Evolutionary conservation across 2,888 invertebrate genomes (phyloP).

Genomic region (Cheilosia variabilis): DNA sequence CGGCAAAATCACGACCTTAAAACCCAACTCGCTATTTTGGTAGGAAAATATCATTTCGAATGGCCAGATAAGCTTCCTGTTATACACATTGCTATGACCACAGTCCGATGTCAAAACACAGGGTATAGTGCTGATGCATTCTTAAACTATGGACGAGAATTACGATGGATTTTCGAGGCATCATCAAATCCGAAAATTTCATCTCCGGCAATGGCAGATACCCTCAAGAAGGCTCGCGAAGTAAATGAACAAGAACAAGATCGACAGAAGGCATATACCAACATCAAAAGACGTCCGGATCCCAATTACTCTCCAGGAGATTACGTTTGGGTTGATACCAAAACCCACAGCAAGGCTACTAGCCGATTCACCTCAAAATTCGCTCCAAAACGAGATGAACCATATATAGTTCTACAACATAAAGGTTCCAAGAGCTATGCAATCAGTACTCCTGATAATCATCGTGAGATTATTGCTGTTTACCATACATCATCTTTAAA

Average conservation of each 20-base stretch:
- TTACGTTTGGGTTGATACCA: constrained; percentile 29
- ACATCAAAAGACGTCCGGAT: constrained; percentile 2
- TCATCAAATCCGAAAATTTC: constrained; percentile 77
- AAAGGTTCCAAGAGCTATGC: constrained; percentile 17
- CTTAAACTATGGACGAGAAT: constrained; percentile 80
- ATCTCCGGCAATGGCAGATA: constrained; percentile 54
- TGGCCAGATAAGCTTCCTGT: constrained; percentile 76
- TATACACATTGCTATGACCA: constrained; percentile 82
- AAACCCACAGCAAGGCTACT: constrained; percentile 1
- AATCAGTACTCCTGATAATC: constrained; percentile 12
- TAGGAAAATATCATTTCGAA: constrained; percentile 20
- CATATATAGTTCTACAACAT: background rate
- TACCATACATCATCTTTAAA: constrained; percentile 25
- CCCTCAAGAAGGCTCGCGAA: constrained; percentile 16
- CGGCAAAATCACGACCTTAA: constrained; percentile 58
- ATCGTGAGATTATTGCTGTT: background rate
- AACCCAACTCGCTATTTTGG: constrained; percentile 35
- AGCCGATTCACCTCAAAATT: constrained; percentile 10
- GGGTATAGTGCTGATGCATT: constrained; percentile 79
- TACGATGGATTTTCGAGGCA: constrained; percentile 78
- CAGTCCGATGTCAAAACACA: constrained; percentile 77
- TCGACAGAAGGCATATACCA: constrained; percentile 9
- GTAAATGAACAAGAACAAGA: constrained; percentile 31
- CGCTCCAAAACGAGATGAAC: constrained; percentile 4
- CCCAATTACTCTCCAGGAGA: constrained; percentile 12